Evolutionary conservation across 2,797 vertebrate species (phyloP).

Genomic region (Chiroxiphia lanceolata): DNA sequence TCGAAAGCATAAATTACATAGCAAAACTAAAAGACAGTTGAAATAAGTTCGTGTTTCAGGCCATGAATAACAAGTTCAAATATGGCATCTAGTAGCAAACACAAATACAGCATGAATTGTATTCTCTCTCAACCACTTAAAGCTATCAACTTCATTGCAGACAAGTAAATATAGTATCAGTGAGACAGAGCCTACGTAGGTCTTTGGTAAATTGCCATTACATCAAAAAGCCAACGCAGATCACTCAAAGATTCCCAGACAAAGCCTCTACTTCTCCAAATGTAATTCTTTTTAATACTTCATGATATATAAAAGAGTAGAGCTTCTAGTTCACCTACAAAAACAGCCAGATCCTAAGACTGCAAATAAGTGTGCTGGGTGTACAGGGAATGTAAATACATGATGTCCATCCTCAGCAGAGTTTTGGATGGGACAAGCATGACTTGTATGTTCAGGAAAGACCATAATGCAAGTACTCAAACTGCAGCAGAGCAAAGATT

Average conservation of each 20-base stretch:
- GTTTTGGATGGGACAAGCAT: background rate
- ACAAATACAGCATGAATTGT: background rate
- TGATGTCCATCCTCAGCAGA: background rate
- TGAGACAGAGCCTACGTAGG: background rate
- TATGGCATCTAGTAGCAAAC: background rate
- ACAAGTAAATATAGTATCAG: background rate
- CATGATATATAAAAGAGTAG: background rate
- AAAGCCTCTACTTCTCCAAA: background rate
- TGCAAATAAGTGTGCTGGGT: background rate
- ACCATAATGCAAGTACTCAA: background rate
- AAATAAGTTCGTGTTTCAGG: background rate
- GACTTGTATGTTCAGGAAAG: background rate
- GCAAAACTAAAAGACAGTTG: background rate
- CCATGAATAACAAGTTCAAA: background rate
- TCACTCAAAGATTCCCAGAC: background rate
- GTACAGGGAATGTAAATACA: background rate
- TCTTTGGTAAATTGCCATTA: background rate
- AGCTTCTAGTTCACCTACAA: background rate
- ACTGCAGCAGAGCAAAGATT: background rate
- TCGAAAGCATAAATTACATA: background rate
- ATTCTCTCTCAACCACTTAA: background rate
- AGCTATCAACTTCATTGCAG: background rate
- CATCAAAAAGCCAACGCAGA: background rate
- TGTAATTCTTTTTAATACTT: background rate
- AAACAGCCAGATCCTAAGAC: background rate